A percentile compares a stretch with the other conserved stretches of the same genome.
phyloP scores from a whole-genome alignment of 2,113 vertebrate species.

The Pithys albifrons region DNA sequence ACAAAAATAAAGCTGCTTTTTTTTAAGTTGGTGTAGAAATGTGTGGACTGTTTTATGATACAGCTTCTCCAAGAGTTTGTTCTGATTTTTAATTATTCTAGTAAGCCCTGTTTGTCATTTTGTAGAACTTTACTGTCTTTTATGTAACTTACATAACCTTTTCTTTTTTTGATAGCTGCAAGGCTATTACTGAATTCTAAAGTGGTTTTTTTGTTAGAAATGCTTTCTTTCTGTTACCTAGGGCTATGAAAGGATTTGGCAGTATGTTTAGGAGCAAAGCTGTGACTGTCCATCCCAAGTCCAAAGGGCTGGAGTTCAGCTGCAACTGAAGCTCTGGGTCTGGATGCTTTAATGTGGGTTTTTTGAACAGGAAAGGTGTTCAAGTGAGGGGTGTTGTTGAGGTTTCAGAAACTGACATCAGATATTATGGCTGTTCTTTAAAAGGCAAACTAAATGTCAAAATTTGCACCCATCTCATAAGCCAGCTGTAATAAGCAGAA shows the following conservation, averaged over 20 bases:
- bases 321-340: not conserved
- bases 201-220: not conserved
- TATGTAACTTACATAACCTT: not conserved
- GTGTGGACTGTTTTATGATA: not conserved
- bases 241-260: not conserved
- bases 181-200: not conserved
- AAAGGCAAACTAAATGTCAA: not conserved
- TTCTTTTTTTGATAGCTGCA: not conserved
- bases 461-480: not conserved
- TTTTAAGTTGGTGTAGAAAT: not conserved
- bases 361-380: not conserved
- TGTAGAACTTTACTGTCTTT: not conserved
- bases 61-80: not conserved
- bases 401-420: not conserved
- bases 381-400: not conserved
- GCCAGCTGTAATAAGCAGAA: not conserved
- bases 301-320: not conserved
- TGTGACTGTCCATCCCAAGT: not conserved
- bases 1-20: not conserved
- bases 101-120: not conserved
- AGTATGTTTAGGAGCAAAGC: not conserved
- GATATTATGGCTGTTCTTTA: not conserved
- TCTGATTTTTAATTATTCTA: not conserved
- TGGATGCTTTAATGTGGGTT: not conserved
- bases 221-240: not conserved